Conservation (phyloP, 2,797 vertebrate genomes). For the Amblyraja radiata region DNA sequence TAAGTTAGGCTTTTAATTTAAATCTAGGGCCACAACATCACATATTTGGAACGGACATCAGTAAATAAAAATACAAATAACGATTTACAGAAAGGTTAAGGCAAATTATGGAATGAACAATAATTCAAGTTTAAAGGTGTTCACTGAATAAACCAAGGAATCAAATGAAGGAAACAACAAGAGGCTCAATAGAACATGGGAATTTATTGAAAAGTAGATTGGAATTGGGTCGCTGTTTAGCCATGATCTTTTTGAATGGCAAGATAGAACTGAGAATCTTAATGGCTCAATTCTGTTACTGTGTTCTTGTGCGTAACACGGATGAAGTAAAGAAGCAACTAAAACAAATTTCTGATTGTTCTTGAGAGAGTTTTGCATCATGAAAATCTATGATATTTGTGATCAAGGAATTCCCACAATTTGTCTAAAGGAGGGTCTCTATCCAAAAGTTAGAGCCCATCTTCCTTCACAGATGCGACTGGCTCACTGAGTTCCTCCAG, state of each 20-base stretch:
- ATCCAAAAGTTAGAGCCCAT: too few species aligned
- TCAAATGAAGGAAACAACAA: neutral
- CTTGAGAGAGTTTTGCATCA: too few species aligned
- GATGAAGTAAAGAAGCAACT: neutral
- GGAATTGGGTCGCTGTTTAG: too few species aligned
- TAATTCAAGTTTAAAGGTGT: neutral
- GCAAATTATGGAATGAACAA: neutral
- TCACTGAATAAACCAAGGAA: neutral
- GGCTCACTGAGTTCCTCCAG: too few species aligned
- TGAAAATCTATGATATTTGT: too few species aligned
- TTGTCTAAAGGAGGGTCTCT: too few species aligned
- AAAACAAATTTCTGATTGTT: neutral
- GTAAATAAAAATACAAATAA: neutral
- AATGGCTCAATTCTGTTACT: too few species aligned
- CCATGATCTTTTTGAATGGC: neutral
- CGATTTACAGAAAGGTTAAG: neutral
- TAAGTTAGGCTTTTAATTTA: neutral
- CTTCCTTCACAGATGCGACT: too few species aligned
- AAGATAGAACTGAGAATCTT: neutral
- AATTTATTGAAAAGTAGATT: too few species aligned
- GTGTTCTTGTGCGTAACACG: too few species aligned
- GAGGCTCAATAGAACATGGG: neutral
- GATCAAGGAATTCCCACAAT: too few species aligned
- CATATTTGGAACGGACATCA: neutral
- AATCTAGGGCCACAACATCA: neutral